phyloP scores from a whole-genome alignment of 2,888 invertebrate genomes.

The Dynastes hyllus region DNA sequence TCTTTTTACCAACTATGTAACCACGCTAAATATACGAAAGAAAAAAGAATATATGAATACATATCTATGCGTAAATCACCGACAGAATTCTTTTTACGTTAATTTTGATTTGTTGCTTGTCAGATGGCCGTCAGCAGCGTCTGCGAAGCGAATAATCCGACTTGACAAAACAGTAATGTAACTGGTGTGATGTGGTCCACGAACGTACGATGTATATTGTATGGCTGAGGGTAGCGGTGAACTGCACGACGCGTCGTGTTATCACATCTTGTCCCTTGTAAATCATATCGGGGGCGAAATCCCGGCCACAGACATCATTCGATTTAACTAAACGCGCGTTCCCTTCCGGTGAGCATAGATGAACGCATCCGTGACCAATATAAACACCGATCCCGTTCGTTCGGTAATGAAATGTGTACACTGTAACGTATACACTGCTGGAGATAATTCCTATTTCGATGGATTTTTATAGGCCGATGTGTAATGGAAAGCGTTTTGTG shows the following conservation, averaged over 20 bases:
- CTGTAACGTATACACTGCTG: not conserved
- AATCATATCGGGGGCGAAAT: constrained; percentile 29
- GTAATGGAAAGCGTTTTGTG: not conserved
- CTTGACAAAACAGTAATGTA: constrained; percentile 1
- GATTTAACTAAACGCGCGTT: constrained; percentile 35
- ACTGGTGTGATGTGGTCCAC: not conserved
- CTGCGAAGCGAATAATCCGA: not conserved
- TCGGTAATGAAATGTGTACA: constrained; percentile 25
- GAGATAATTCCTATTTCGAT: not conserved
- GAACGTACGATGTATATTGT: not conserved
- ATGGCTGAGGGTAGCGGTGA: not conserved
- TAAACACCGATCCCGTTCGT: constrained; percentile 16
- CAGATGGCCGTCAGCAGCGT: not conserved
- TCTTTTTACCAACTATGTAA: no score
- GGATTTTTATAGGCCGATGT: not conserved
- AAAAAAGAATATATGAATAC: not conserved
- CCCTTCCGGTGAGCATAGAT: constrained; percentile 7
- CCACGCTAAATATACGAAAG: no score
- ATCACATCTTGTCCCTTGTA: constrained; percentile 22
- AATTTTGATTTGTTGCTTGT: constrained; percentile 24
- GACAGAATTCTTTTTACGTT: constrained; percentile 1
- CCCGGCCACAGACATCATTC: constrained; percentile 14
- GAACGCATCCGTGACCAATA: constrained; percentile 37
- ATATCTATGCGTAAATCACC: not conserved
- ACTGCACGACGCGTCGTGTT: not conserved